Conservation (phyloP, 1,140 invertebrate genomes). For the Caenorhabditis briggsae region DNA sequence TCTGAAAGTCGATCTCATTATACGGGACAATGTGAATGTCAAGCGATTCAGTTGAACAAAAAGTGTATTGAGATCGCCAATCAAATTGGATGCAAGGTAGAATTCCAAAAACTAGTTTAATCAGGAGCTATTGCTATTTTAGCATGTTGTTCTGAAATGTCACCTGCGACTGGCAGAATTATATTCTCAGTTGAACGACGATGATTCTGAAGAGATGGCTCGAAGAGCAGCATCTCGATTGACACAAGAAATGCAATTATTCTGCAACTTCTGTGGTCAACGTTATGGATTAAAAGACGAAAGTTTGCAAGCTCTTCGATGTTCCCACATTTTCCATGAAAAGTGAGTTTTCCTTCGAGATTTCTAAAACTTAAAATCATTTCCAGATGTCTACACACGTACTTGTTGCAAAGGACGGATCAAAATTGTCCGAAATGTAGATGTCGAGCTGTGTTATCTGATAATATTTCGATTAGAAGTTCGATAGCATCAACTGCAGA, state of each 20-base stretch:
- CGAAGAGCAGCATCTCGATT: constrained; percentile 65
- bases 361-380: neutral
- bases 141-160: constrained; percentile 77
- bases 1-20: constrained; percentile 75
- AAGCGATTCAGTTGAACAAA: constrained; percentile 73
- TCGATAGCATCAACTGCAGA: constrained; percentile 64
- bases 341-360: constrained; percentile 59
- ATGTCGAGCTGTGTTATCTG: constrained; percentile 65
- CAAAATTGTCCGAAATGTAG: constrained; percentile 70
- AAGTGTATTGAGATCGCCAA: constrained; percentile 77
- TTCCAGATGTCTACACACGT: constrained; percentile 70
- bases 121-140: neutral
- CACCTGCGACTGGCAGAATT: constrained; percentile 75
- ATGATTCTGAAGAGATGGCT: constrained; percentile 74
- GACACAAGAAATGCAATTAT: constrained; percentile 78
- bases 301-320: constrained; percentile 74
- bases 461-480: constrained; percentile 67
- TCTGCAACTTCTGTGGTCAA: constrained; percentile 78
- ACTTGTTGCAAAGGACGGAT: constrained; percentile 61
- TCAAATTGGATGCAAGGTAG: constrained; percentile 76
- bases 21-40: constrained; percentile 77
- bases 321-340: constrained; percentile 78
- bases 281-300: constrained; percentile 74
- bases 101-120: neutral
- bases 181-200: constrained; percentile 72